Evolutionary conservation across 2,888 invertebrate genomes (phyloP).

Genomic region (Drepana falcataria): DNA sequence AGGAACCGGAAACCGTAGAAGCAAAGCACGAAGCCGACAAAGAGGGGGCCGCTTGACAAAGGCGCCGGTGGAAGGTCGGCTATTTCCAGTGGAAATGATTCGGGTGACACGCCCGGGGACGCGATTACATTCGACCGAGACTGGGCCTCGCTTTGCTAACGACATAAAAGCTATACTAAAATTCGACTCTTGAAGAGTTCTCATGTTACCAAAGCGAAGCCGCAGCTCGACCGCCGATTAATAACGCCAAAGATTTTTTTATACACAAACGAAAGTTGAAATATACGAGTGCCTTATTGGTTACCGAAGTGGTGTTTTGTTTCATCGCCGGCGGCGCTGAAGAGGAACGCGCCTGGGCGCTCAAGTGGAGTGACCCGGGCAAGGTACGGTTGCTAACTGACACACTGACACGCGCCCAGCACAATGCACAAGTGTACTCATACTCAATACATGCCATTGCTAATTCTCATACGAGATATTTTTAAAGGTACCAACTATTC

Average conservation of each 20-base stretch:
- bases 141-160: constrained; percentile 2
- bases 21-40: constrained; percentile 21
- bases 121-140: constrained; percentile 1
- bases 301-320: constrained; percentile 71
- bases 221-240: constrained; percentile 18
- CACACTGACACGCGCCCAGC: constrained; percentile 54
- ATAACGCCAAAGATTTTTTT: constrained; percentile 72
- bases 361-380: constrained; percentile 89
- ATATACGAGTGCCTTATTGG: constrained; percentile 79
- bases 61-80: constrained; percentile 47
- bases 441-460: not conserved
- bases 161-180: not conserved
- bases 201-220: constrained; percentile 9
- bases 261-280: constrained; percentile 58
- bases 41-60: constrained; percentile 55
- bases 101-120: constrained; percentile 54
- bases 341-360: constrained; percentile 85
- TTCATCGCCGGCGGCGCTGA: constrained; percentile 52
- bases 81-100: constrained; percentile 72
- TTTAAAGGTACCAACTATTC: constrained; percentile 18
- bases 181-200: no score
- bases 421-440: constrained; percentile 36
- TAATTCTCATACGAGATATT: not conserved
- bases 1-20: constrained; percentile 9
- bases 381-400: constrained; percentile 83